Evolutionary conservation across 2,797 vertebrate genomes (phyloP).

Genomic region (Naso thynnoides): DNA sequence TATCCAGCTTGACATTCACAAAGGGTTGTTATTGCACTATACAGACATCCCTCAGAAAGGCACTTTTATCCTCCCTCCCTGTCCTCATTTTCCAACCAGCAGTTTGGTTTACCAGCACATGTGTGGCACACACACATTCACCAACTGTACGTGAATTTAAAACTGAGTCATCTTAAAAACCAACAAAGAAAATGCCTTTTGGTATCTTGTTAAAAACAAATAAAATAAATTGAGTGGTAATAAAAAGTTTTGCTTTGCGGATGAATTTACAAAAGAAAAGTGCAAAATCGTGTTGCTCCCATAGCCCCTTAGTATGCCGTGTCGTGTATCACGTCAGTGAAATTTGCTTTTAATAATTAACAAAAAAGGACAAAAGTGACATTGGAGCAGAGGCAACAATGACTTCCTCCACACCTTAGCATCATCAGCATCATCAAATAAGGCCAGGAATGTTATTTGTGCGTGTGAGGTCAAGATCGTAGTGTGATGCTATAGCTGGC

Average conservation of each 20-base stretch:
- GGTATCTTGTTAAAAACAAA: conserved; percentile 78
- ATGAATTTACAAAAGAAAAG: conserved; percentile 61
- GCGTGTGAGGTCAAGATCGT: conserved; percentile 78
- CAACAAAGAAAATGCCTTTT: conserved; percentile 63
- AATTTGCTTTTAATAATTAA: conserved; percentile 42
- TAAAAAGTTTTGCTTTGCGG: conserved; percentile 60
- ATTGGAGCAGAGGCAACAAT: conserved; percentile 57
- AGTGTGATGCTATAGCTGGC: conserved; percentile 79
- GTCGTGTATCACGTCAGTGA: conserved; percentile 76
- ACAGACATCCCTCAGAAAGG: conserved; percentile 85
- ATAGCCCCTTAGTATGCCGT: conserved; percentile 58
- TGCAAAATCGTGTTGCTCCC: conserved; percentile 80
- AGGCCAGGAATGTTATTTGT: conserved; percentile 78
- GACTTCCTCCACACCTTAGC: conserved; percentile 36
- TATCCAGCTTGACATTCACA: conserved; percentile 82
- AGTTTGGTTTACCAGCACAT: conserved; percentile 60
- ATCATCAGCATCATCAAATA: conserved; percentile 66
- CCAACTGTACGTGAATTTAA: conserved; percentile 68
- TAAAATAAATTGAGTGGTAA: conserved; percentile 67
- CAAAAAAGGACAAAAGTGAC: conserved; percentile 49
- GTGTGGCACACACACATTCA: conserved; percentile 56
- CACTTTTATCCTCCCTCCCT: conserved; percentile 79
- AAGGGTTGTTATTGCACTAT: conserved; percentile 87
- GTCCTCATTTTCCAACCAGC: conserved; percentile 55
- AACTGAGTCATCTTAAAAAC: conserved; percentile 67